Percentiles rank a stretch among this genome's conserved stretches.
phyloP scores from a whole-genome alignment of 2,797 vertebrate species.

The Chrosomus eos region DNA sequence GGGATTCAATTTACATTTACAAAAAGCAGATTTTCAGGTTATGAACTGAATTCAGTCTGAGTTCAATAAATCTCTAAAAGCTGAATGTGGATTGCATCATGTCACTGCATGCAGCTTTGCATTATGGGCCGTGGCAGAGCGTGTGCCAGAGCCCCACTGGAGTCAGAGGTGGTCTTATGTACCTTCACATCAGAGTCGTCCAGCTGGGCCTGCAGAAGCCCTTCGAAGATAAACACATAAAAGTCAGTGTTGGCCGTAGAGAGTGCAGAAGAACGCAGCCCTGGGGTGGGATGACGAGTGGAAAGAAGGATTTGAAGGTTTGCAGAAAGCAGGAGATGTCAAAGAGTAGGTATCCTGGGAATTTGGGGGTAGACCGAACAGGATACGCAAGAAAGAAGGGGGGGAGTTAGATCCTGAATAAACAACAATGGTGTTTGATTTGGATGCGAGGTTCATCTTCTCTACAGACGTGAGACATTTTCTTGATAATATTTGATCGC shows the following conservation, averaged over 20 bases:
- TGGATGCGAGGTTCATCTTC: constrained; percentile 31
- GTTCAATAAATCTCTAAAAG: constrained; percentile 21
- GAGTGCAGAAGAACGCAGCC: constrained; percentile 25
- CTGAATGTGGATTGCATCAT: constrained; percentile 6
- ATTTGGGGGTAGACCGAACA: constrained; percentile 38
- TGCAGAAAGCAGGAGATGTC: constrained; percentile 35
- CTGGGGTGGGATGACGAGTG: background rate
- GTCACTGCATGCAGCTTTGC: background rate
- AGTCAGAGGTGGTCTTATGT: constrained; percentile 28
- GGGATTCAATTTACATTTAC: constrained; percentile 17
- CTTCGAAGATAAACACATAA: constrained; percentile 45
- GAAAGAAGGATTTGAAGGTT: constrained; percentile 36
- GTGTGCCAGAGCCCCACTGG: constrained; percentile 26
- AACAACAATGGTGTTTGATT: constrained; percentile 45
- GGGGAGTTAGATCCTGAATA: constrained; percentile 29
- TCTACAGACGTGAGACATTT: constrained; percentile 7
- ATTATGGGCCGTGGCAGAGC: background rate
- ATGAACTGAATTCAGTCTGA: background rate
- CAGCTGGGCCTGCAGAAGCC: constrained; percentile 40
- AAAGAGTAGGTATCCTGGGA: constrained; percentile 32
- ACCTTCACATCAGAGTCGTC: constrained; percentile 26
- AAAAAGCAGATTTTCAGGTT: constrained; percentile 14
- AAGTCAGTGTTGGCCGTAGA: constrained; percentile 28
- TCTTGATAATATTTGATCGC: constrained; percentile 27
- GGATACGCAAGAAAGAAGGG: constrained; percentile 28